These are phyloP conservation scores for Caerostris darwini DNA, from an alignment of 1,140 invertebrate genomes.

Conservation along the genomic window DNA sequence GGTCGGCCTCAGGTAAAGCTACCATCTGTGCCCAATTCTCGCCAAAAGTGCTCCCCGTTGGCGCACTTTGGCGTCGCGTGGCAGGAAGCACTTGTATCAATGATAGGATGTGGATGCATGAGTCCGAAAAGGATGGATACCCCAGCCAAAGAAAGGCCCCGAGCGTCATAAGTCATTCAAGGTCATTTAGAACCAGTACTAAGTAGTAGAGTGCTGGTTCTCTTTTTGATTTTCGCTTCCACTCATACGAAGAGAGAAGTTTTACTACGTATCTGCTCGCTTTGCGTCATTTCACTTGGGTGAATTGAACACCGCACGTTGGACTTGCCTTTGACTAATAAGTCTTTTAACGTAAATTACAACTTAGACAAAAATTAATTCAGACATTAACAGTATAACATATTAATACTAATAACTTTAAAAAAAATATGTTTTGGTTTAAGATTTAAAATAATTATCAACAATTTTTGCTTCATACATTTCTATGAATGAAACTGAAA, in stretches of 20 bases:
- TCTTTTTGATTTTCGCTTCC: not conserved
- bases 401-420: no score
- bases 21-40: not conserved
- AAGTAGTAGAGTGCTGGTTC: constrained; percentile 50
- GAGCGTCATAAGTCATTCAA: constrained; percentile 64
- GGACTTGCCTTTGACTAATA: not conserved
- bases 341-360: no score
- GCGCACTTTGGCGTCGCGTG: constrained; percentile 1
- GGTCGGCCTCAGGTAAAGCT: constrained; percentile 17
- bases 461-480: no score
- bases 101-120: constrained; percentile 60
- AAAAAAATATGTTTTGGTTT: no score
- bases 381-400: no score
- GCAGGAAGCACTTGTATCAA: constrained; percentile 58
- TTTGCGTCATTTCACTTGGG: not conserved
- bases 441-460: no score
- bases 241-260: constrained; percentile 32
- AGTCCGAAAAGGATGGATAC: constrained; percentile 44
- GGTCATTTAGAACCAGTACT: constrained; percentile 62
- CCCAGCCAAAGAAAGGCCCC: constrained; percentile 48
- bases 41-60: constrained; percentile 29
- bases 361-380: no score
- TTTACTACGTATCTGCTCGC: constrained; percentile 29
- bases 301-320: constrained; percentile 9
- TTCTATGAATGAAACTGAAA: no score